Base-by-base conservation (phyloP, 1,140 invertebrate genomes). In the Achroia grisella region DNA sequence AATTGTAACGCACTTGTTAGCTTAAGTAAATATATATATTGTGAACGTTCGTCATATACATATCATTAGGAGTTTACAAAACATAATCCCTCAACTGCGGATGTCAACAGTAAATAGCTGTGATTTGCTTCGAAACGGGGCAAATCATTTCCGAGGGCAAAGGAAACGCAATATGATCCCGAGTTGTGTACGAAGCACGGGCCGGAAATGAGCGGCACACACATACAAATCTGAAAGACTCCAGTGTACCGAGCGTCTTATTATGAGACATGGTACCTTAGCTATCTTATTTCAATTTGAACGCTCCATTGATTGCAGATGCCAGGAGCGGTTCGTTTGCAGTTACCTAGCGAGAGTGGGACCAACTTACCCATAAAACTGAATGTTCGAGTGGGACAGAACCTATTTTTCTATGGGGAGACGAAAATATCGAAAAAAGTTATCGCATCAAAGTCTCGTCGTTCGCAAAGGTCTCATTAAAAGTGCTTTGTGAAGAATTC, bases 231-330 rank as follows among this genome's bases (percentile, higher is more conserved):
- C 52, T 53, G 48, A 52, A 62, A 57, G 40, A 46, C 48, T 34
- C 45, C 34, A 34, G 48, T 56, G 59, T 65, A 62, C 54, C 61
- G 53, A 55, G 52, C 56, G 48, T 60, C 69, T 68, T 74, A 72
- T 71, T 71, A 73, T 62, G 63, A 65, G 48, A 56, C 52, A 56
- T 62, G 70, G 75, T 68, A 61, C 65, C 72, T 45, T 55, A 58
- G 64, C 69, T 72, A 79, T 79, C 72, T 78, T 75, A 78, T 78
- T 78, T 74, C 75, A 80, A 80, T 78, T 81, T 78, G 48, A 70
- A 74, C 80, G 76, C 69, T 81, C 67, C 77, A 84, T 81, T 81
- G 77, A 78, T 74, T 84, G 74, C 74, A 78, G 71, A 80, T 73
- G 68, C 71, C 64, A 58, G 52, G 56, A 63, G 59, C 57, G 54